phyloP scores from a whole-genome alignment of 2,888 invertebrate species.

The Hanleya hanleyi region DNA sequence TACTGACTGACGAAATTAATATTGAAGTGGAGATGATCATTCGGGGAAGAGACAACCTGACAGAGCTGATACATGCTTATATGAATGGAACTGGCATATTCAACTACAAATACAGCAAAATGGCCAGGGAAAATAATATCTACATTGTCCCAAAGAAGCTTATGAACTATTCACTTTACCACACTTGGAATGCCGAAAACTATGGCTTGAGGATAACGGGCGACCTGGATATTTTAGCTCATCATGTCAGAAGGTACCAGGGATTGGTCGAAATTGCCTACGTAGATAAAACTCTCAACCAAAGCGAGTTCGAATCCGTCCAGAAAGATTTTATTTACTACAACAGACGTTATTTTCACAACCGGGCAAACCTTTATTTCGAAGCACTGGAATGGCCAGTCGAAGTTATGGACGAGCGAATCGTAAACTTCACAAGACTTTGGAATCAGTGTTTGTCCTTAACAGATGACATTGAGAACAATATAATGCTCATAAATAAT shows the following conservation, averaged over 20 bases:
- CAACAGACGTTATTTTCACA: not conserved
- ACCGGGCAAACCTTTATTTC: constrained; percentile 36
- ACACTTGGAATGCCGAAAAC: constrained; percentile 34
- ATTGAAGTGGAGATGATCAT: constrained; percentile 46
- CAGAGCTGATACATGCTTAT: constrained; percentile 48
- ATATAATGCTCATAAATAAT: constrained; percentile 27
- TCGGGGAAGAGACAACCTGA: constrained; percentile 45
- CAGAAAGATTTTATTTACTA: not conserved
- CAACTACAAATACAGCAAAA: constrained; percentile 46
- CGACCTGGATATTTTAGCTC: constrained; percentile 37
- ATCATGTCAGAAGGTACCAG: constrained; percentile 25
- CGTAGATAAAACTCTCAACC: constrained; percentile 12
- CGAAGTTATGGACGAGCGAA: constrained; percentile 35
- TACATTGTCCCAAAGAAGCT: constrained; percentile 52
- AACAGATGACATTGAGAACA: constrained; percentile 31
- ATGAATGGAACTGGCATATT: constrained; percentile 50
- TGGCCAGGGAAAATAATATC: constrained; percentile 39
- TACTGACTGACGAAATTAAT: constrained; percentile 38
- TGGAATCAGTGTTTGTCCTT: constrained; percentile 22
- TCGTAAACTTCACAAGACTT: constrained; percentile 23
- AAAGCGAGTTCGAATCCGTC: not conserved
- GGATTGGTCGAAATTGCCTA: constrained; percentile 32
- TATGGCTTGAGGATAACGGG: constrained; percentile 37
- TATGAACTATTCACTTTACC: constrained; percentile 43
- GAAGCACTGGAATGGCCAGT: constrained; percentile 52